These are phyloP conservation scores for Dinocampus coccinellae DNA, from an alignment of 2,888 invertebrate genomes.

Conservation along the genomic window DNA sequence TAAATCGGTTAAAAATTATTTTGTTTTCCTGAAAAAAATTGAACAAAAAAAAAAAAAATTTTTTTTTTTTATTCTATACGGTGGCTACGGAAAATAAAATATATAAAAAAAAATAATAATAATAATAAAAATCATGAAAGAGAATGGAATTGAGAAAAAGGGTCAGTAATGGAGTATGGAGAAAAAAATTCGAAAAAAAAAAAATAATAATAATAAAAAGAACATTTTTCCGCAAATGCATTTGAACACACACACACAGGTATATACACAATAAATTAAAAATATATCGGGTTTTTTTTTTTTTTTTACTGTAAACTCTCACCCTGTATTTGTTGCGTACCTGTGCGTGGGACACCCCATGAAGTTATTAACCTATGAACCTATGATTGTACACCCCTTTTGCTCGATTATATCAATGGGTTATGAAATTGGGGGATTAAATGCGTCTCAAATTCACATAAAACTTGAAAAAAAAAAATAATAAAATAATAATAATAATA, in stretches of 20 bases:
- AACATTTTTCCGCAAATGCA: constrained; percentile 2
- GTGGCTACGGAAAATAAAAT: constrained; percentile 21
- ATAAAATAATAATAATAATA: no score
- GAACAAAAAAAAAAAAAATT: neutral
- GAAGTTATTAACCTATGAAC: constrained; percentile 52
- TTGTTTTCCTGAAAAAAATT: constrained; percentile 6
- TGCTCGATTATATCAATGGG: constrained; percentile 56
- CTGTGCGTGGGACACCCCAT: constrained; percentile 40
- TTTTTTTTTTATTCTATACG: neutral
- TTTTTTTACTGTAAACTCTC: neutral
- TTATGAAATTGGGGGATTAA: constrained; percentile 61
- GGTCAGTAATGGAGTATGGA: constrained; percentile 31
- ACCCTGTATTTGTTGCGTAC: neutral
- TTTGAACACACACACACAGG: constrained; percentile 34
- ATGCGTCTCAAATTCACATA: constrained; percentile 55
- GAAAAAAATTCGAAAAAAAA: neutral
- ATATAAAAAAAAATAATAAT: no score
- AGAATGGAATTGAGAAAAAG: constrained; percentile 34
- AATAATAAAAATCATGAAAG: no score
- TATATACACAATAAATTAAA: constrained; percentile 11
- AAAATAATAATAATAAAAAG: constrained; percentile 32
- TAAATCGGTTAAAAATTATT: neutral
- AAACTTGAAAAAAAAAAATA: constrained; percentile 22
- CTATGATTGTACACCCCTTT: neutral
- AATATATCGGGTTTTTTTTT: neutral